Evolutionary conservation across 1,140 invertebrate genomes (phyloP).

Genomic region (Campoletis sonorensis): DNA sequence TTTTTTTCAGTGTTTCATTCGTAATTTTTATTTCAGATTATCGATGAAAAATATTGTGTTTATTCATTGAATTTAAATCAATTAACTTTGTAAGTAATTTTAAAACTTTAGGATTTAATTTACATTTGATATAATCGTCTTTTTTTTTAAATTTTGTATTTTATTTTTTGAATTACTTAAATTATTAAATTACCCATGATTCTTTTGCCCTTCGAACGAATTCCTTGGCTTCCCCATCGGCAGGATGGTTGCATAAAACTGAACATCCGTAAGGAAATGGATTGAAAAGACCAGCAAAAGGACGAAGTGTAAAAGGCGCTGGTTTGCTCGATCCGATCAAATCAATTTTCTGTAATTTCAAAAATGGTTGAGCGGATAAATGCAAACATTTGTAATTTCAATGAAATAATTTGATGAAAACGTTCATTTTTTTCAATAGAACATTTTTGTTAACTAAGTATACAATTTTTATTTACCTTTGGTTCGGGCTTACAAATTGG

Average conservation of each 20-base stretch:
- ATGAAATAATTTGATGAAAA: conserved; percentile 6
- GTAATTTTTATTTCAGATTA: neutral
- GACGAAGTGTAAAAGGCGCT: conserved; percentile 83
- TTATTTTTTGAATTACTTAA: too few species aligned
- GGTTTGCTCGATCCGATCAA: conserved; percentile 72
- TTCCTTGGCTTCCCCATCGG: conserved; percentile 84
- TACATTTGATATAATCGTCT: too few species aligned
- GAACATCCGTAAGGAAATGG: conserved; percentile 88
- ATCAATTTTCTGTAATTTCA: conserved; percentile 67
- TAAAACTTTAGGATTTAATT: too few species aligned
- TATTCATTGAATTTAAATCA: too few species aligned
- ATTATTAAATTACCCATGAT: conserved; percentile 81
- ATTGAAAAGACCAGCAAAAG: conserved; percentile 87
- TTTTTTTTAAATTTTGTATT: too few species aligned
- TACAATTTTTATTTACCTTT: conserved; percentile 63
- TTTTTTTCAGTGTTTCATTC: neutral
- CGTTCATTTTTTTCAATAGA: neutral
- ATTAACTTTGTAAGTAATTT: too few species aligned
- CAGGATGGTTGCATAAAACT: conserved; percentile 88
- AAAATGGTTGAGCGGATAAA: neutral
- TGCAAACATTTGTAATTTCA: neutral
- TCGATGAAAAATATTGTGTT: too few species aligned
- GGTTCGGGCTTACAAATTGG: conserved; percentile 65
- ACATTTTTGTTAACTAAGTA: neutral
- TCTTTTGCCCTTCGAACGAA: conserved; percentile 84